A percentile compares a stretch with the other conserved stretches of the same genome.
Conservation (phyloP, 2,888 invertebrate species). For the Rhorus exstirpatorius region DNA sequence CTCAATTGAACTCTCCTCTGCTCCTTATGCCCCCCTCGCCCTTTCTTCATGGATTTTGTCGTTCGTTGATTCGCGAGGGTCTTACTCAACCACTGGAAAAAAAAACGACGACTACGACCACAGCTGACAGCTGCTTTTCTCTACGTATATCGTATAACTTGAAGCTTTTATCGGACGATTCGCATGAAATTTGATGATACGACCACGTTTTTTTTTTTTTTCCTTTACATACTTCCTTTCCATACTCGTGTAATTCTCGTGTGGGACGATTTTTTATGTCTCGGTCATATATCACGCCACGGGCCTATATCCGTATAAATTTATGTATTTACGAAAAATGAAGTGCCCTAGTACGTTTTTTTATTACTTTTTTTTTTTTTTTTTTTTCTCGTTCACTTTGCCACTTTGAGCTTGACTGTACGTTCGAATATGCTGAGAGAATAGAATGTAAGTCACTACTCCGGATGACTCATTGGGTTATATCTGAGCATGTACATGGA, state of each 20-base stretch:
- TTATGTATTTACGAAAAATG: background rate
- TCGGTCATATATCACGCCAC: background rate
- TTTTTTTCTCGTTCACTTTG: background rate
- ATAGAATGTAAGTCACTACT: slow-evolving; percentile 32
- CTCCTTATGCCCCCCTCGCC: background rate
- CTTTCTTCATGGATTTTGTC: background rate
- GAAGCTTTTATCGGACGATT: background rate
- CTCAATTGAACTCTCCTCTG: background rate
- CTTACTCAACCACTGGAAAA: slow-evolving; percentile 58
- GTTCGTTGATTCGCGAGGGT: slow-evolving; percentile 22
- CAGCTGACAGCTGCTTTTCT: slow-evolving; percentile 70
- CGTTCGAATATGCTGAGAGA: slow-evolving; percentile 11
- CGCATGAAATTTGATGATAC: background rate
- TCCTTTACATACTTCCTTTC: background rate
- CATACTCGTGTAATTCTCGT: slow-evolving; percentile 15
- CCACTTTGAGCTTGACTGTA: too few species aligned
- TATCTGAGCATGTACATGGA: slow-evolving; percentile 39
- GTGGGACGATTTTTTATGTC: slow-evolving; percentile 14
- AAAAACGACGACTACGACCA: slow-evolving; percentile 54
- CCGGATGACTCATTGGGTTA: slow-evolving; percentile 63
- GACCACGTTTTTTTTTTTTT: slow-evolving; percentile 36
- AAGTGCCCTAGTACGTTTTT: background rate
- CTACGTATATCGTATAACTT: background rate
- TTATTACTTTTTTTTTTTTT: background rate
- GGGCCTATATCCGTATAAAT: background rate